Conservation (phyloP, 2,888 invertebrate genomes). For the Tortricodes alternella region DNA sequence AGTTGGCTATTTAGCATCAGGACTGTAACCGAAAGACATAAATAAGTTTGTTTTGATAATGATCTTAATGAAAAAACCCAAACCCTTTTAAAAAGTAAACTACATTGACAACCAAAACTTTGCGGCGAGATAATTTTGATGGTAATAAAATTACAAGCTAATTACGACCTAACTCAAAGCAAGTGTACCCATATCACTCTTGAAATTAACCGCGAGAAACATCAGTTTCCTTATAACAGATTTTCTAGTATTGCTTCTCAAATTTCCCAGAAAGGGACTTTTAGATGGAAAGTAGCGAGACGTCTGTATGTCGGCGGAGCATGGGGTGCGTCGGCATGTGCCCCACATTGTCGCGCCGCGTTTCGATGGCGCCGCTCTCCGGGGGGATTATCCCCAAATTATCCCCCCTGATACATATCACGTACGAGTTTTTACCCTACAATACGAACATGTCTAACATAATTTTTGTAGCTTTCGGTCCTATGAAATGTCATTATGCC, state of each 20-base stretch:
- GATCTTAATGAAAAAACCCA: too few relatives aligned
- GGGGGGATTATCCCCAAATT: slow-evolving; percentile 50
- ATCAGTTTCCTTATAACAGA: not conserved
- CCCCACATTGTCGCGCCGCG: slow-evolving; percentile 53
- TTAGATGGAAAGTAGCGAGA: too few relatives aligned
- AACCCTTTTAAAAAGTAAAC: too few relatives aligned
- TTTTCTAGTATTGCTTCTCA: not conserved
- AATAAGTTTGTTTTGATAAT: not conserved
- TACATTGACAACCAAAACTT: too few relatives aligned
- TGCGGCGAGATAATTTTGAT: too few relatives aligned
- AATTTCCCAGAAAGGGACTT: not conserved
- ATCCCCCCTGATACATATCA: slow-evolving; percentile 40
- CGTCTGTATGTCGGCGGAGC: slow-evolving; percentile 13
- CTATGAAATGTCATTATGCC: slow-evolving; percentile 15
- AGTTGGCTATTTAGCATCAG: slow-evolving; percentile 32
- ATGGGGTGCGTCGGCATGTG: slow-evolving; percentile 50
- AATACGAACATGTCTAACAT: slow-evolving; percentile 25
- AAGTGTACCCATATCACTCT: too few relatives aligned
- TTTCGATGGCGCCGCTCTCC: slow-evolving; percentile 33
- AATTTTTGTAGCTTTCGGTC: slow-evolving; percentile 27
- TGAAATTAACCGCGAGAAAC: not conserved
- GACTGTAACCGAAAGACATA: not conserved
- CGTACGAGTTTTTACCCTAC: slow-evolving; percentile 37
- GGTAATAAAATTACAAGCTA: too few relatives aligned
- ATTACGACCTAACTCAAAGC: too few relatives aligned